Evolutionary conservation across 1,140 invertebrate genomes (phyloP), one percentile per base, ranked within the genome.

Genomic region (Scaptomyza graminum): DNA sequence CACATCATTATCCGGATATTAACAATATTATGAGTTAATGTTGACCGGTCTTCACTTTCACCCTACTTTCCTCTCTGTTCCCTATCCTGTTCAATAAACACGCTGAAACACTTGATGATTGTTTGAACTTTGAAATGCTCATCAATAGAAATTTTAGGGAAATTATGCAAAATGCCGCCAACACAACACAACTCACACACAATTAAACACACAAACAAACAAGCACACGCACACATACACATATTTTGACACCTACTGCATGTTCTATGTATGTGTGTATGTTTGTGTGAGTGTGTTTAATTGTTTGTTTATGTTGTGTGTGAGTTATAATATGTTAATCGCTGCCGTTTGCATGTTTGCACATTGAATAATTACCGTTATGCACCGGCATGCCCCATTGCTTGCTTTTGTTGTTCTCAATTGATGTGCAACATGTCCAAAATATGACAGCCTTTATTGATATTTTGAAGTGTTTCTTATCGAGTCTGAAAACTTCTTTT

Each of bases 311-410:
- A 54, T 68, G 50, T 64, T 82, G 74, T 87, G 68, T 82, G 68
- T 82, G 82, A 75, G 67, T 70, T 85, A 87, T 87, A 87, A 88
- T 87, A 87, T 87, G 82, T 82, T 87, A 87, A 87, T 87, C 83
- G 83, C 82, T 88, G 76, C 82, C 78, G 83, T 82, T 87, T 87
- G 82, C 83, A 62, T 88, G 82, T 82, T 88, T 87, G 79, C 83
- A 82, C 78, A 72, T 87, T 87, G 83, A 87, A 87, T 87, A 87
- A 87, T 87, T 87, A 80, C 83, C 82, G 71, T 76, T 87, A 79
- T 68, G 82, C 80, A 55, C 55, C 54, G 62, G 49, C 61, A 57
- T 74, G 66, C 31, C 39, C 60, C 50, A 9, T 34, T 34, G 31
- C 31, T 49, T 52, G 43, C 47, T 41, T 69, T 22, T 69, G 60